Base-by-base conservation (phyloP, 2,888 invertebrate species). In the Branchinecta sandiegonensis region DNA sequence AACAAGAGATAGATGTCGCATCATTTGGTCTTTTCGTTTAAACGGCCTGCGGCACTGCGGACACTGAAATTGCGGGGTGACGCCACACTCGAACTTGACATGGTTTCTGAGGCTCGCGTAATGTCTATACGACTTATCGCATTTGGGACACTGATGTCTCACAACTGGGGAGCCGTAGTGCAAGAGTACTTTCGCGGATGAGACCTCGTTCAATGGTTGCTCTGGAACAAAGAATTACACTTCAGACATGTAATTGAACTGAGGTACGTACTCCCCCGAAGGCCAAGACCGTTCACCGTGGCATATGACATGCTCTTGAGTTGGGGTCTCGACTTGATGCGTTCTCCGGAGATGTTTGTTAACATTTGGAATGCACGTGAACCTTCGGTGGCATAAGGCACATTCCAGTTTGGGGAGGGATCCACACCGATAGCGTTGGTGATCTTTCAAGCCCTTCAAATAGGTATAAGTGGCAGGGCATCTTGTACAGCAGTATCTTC, bases 161-260 rank as follows among this genome's bases (percentile, higher is more conserved):
- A 56, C 63, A 56, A 56, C 63, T 56, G 63, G 63, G 63, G 63
- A 56, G 63, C 63, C 63, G 63, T 56, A 56, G 63, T 17, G n/a
- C 63, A 56, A 17, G 23, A 56, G 63, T 56, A 56, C 63, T 56
- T 56, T 56, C 63, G 63, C 63, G 63, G 63, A 56, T 23, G 63
- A 56, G 63, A 56, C 63, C 63, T 56, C 63, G 63, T 56, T 56
- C 63, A 56, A 56, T 23, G 14, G 63, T 56, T 56, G 63, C 63
- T 56, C 63, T 56, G 63, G 63, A 56, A 56, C 63, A 56, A 56
- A 56, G 63, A 56, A 56, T 56, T 23, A 56, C n/a, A 17, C 14
- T 56, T 56, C 63, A 56, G 63, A 56, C 63, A 56, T 17, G 63
- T 56, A 56, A 56, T 56, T 56, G 63, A 56, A 56, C 63, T 56